These are phyloP conservation scores for Eupithecia tripunctaria DNA, from an alignment of 2,888 invertebrate species.

Conservation along the genomic window DNA sequence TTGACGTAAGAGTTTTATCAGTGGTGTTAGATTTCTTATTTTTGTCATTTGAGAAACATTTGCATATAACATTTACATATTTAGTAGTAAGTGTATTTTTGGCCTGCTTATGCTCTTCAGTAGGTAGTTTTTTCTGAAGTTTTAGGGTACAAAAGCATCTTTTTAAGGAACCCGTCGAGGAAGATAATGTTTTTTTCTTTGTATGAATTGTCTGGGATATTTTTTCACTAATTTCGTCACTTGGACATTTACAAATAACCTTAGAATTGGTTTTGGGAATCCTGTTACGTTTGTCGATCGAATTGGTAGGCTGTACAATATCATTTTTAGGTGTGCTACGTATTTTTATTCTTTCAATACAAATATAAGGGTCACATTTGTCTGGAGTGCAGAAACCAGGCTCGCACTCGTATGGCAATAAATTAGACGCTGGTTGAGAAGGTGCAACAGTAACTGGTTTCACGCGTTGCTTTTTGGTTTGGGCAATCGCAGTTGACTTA, in stretches of 20 bases:
- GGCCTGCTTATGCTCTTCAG: neutral
- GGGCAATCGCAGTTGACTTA: neutral
- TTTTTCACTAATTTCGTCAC: neutral
- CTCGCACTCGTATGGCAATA: slow-evolving; percentile 37
- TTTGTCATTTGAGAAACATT: neutral
- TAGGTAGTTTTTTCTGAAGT: neutral
- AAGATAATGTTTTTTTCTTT: neutral
- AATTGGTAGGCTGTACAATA: neutral
- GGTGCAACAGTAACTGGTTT: slow-evolving; percentile 9
- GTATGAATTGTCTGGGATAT: neutral
- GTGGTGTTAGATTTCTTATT: neutral
- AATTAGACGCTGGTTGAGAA: slow-evolving; percentile 10
- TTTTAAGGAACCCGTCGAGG: neutral
- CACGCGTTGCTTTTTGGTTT: slow-evolving; percentile 17
- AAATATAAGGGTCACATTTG: slow-evolving; percentile 41
- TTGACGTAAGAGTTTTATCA: neutral
- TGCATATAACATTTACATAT: neutral
- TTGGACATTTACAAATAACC: neutral
- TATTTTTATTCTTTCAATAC: slow-evolving; percentile 37
- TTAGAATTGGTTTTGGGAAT: neutral
- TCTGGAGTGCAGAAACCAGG: slow-evolving; percentile 40
- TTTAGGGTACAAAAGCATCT: neutral
- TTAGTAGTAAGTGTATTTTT: neutral
- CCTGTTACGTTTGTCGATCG: neutral
- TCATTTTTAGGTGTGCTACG: slow-evolving; percentile 19